Evolutionary conservation across 2,888 invertebrate species (phyloP).

Genomic region (Flabesymbios commensalis): DNA sequence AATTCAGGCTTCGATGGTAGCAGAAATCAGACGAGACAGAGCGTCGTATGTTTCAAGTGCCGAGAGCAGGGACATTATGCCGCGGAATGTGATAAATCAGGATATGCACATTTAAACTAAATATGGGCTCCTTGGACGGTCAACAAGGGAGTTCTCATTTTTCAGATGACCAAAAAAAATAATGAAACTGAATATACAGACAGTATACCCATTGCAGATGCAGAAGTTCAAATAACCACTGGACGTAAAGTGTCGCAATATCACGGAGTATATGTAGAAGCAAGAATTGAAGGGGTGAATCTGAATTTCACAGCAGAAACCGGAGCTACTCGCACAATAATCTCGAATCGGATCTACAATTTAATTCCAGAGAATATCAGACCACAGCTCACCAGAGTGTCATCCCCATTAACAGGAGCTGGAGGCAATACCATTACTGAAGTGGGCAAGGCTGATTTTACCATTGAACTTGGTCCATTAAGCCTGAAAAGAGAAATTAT

Average conservation of each 20-base stretch:
- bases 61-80: too few relatives aligned
- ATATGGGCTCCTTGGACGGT: not conserved
- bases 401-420: not conserved
- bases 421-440: not conserved
- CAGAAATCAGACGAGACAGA: too few relatives aligned
- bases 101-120: not conserved
- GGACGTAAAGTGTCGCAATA: not conserved
- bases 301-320: not conserved
- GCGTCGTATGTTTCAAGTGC: too few relatives aligned
- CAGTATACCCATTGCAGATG: too few relatives aligned
- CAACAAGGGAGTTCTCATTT: too few relatives aligned
- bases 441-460: not conserved
- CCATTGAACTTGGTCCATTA: not conserved
- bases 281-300: not conserved
- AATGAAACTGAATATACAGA: too few relatives aligned
- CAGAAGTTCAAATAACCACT: too few relatives aligned
- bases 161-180: too few relatives aligned
- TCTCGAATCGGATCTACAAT: not conserved
- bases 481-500: not conserved
- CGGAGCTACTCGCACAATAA: not conserved
- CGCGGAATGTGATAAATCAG: too few relatives aligned
- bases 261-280: not conserved
- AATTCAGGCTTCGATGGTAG: too few relatives aligned
- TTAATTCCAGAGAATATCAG: not conserved
- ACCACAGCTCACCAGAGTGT: not conserved